A percentile compares a stretch with the other conserved stretches of the same genome.
These are phyloP conservation scores for Scaptomyza cyrtandrae DNA, from an alignment of 2,888 invertebrate species.

Conservation along the genomic window DNA sequence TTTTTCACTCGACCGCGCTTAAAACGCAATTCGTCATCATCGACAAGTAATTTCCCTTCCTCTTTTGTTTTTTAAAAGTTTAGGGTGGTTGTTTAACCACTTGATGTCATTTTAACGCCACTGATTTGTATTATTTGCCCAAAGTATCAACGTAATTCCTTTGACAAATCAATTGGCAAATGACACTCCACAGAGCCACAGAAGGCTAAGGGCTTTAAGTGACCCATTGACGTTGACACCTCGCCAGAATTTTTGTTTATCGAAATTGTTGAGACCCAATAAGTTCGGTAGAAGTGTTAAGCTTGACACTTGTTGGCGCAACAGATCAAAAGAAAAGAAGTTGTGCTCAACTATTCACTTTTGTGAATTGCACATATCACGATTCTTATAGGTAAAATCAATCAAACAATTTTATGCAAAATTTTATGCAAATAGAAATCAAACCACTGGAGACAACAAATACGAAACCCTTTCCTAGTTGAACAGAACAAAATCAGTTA, in stretches of 20 bases:
- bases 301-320: conserved; percentile 56
- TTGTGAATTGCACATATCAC: not conserved
- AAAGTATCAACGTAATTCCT: conserved; percentile 74
- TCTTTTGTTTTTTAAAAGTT: conserved; percentile 16
- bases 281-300: conserved; percentile 34
- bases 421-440: conserved; percentile 30
- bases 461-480: not conserved
- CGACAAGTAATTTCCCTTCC: conserved; percentile 18
- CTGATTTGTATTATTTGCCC: conserved; percentile 63
- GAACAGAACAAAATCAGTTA: conserved; percentile 12
- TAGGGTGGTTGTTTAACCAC: conserved; percentile 66
- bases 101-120: conserved; percentile 72
- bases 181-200: conserved; percentile 43
- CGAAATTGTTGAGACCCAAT: conserved; percentile 42
- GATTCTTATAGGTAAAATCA: conserved; percentile 28
- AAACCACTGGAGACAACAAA: conserved; percentile 28
- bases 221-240: conserved; percentile 56
- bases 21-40: conserved; percentile 11
- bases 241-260: conserved; percentile 50
- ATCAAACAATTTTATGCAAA: conserved; percentile 29
- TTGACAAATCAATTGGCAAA: conserved; percentile 75
- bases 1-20: conserved; percentile 34
- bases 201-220: conserved; percentile 63
- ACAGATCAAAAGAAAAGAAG: conserved; percentile 59
- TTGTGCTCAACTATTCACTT: conserved; percentile 26